Base-by-base conservation (phyloP, 2,113 vertebrate genomes). In the Ictidomys tridecemlineatus region DNA sequence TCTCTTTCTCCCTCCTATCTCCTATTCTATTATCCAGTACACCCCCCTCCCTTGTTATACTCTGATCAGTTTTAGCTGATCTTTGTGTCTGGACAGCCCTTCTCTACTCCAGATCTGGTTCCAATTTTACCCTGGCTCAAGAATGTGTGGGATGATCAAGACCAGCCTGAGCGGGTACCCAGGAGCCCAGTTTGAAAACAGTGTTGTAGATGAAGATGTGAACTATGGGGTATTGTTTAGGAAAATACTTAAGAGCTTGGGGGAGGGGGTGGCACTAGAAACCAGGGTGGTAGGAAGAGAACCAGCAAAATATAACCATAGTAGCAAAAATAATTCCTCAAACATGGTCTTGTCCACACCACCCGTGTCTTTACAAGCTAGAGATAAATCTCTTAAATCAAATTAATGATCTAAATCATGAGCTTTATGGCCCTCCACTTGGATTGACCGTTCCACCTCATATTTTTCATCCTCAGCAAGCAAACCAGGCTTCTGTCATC, bases 301-400 rank as follows among this genome's bases (percentile, higher is more conserved):
- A 91, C 22, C 20, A 48, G 22, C n/a, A 89, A 73, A 73, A 65
- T 73, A 65, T 3, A 85, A 77, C 34, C 65, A 89, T 0, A 51
- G 26, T n/a, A 80, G 73, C 58, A 85, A 88, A 82, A 94, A 24
- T 73, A 45, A 95, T 34, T 67, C 56, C 72, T 63, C 37, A 85
- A 77, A 34, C 69, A 26, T 0, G 34, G 74, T 72, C 76, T 65
- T 51, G 39, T 63, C 22, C 17, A 78, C 12, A 69, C 65, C 48
- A 72, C 32, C 39, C 24, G 30, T 10, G n/a, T 56, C 80, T 97
- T 91, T 48, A 74, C 28, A 91, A 65, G 65, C 63, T 87, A 80
- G 76, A 85, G 58, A 93, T 13, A 88, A 28, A 93, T 65, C 53
- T 82, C 58, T 37, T 85, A 86, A 90, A 92, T 82, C 94, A 96